Conservation (phyloP, 2,888 invertebrate species). For the Danaus chrysippus region DNA sequence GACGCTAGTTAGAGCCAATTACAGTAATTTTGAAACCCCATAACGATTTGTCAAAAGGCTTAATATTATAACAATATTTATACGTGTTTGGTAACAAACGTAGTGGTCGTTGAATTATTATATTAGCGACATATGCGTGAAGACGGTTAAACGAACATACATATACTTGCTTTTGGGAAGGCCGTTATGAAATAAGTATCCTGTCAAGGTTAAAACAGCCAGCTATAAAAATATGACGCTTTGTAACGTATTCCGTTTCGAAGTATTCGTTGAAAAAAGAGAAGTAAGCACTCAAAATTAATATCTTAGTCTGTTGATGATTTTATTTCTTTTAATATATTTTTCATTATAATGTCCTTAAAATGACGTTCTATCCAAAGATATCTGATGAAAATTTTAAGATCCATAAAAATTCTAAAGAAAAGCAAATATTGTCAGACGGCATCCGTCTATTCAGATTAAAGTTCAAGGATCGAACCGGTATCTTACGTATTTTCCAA, state of each 20-base stretch:
- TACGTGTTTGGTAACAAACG: conserved; percentile 9
- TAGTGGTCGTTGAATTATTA: no score
- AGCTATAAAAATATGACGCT: conserved; percentile 59
- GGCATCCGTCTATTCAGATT: neutral
- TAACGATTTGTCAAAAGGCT: conserved; percentile 2
- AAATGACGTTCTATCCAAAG: no score
- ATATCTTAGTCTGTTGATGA: no score
- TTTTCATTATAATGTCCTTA: no score
- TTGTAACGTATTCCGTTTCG: conserved; percentile 54
- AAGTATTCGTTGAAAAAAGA: conserved; percentile 59
- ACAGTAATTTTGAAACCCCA: neutral
- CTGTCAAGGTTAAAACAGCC: conserved; percentile 60
- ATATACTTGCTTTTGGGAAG: conserved; percentile 23
- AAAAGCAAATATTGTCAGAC: neutral
- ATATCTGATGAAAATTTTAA: neutral
- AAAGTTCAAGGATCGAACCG: conserved; percentile 4
- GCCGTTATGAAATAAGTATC: conserved; percentile 34
- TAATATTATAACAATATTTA: conserved; percentile 12
- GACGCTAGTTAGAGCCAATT: neutral
- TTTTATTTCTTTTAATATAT: no score
- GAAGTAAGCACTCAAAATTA: no score
- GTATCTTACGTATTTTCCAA: neutral
- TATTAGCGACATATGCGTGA: conserved; percentile 11
- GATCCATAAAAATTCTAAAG: neutral
- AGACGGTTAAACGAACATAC: conserved; percentile 16